A percentile compares a stretch with the other conserved stretches of the same genome.
These are phyloP conservation scores for Drosophila cracens DNA, from an alignment of 2,888 invertebrate species.

Conservation along the genomic window DNA sequence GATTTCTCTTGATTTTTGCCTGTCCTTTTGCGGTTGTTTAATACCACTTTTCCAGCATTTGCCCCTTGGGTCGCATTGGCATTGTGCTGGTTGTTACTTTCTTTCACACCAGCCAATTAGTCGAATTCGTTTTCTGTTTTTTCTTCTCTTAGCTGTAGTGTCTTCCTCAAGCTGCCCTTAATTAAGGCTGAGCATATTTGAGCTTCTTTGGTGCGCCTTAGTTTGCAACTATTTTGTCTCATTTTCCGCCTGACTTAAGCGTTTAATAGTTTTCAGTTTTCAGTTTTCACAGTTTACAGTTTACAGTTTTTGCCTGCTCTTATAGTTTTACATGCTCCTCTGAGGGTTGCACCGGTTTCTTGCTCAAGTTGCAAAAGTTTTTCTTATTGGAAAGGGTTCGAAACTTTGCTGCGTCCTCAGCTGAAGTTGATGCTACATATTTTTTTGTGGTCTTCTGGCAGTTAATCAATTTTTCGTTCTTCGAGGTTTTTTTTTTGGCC, in stretches of 20 bases:
- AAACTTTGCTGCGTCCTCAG: conserved; percentile 50
- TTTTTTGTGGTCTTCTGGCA: conserved; percentile 70
- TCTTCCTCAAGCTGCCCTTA: conserved; percentile 51
- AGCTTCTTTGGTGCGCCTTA: conserved; percentile 31
- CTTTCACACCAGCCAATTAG: conserved; percentile 71
- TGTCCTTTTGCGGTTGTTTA: conserved; percentile 61
- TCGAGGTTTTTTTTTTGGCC: conserved; percentile 23
- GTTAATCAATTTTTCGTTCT: conserved; percentile 76
- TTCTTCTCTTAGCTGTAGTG: conserved; percentile 4
- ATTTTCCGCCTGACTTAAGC: conserved; percentile 84
- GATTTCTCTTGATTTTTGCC: conserved; percentile 57
- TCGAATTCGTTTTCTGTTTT: conserved; percentile 30
- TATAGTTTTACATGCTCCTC: conserved; percentile 51
- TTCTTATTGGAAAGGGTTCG: conserved; percentile 55
- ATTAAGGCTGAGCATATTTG: conserved; percentile 62
- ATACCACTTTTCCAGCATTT: conserved; percentile 45
- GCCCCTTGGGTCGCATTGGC: conserved; percentile 20
- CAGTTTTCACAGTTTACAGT: conserved; percentile 53
- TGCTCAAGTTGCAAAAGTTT: conserved; percentile 67
- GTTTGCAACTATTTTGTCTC: conserved; percentile 82
- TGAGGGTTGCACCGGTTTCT: conserved; percentile 56
- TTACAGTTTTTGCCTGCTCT: conserved; percentile 59
- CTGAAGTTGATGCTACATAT: conserved; percentile 31
- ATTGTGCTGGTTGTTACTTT: conserved; percentile 39
- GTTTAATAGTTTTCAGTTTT: conserved; percentile 84